Base-by-base conservation (phyloP, 2,113 vertebrate species). In the Noturus placidus region DNA sequence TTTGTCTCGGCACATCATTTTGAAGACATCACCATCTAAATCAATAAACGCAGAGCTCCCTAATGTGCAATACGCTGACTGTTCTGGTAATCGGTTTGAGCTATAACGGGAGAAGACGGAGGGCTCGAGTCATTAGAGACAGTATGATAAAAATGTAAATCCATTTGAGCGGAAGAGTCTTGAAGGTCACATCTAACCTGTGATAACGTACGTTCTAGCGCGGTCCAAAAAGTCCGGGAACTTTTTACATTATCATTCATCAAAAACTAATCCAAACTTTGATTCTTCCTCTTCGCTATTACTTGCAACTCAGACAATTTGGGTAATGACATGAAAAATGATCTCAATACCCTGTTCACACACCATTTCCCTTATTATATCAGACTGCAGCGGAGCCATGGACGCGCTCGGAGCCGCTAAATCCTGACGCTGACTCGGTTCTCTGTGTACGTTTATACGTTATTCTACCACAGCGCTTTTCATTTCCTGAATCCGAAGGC, bases 21-120 rank as follows among this genome's bases (percentile, higher is more conserved):
- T 22, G 35, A 74, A 74, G 70, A 74, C 63, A 30, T 65, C n/a
- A 3, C 63, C 27, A 65, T 30, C 83, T 87, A 86, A 88, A 87
- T 91, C 87, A 76, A 89, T 90, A 82, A 84, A 85, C 79, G 78
- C 88, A 87, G 87, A 88, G 74, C 78, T 83, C 65, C 67, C 54
- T 74, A 89, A 88, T 85, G 85, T 63, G 70, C 74, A 20, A 2
- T 84, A 80, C 59, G 46, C 84, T 82, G 84, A 80, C 52, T 61
- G 25, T 42, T 54, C 70, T 82, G 81, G 88, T 90, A 92, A 90
- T 89, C 42, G 89, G 22, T 33, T 69, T 25, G 79, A 82, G 70
- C 5, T 30, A 82, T 27, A 46, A 46, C 46, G 86, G 83, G 59
- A 87, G 61, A 85, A 15, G 25, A 46, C 67, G 79, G 56, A 50